Percentiles rank a stretch among this genome's conserved stretches.
Evolutionary conservation across 2,113 vertebrate genomes (phyloP).

Genomic region (Nothocercus nigrocapillus): DNA sequence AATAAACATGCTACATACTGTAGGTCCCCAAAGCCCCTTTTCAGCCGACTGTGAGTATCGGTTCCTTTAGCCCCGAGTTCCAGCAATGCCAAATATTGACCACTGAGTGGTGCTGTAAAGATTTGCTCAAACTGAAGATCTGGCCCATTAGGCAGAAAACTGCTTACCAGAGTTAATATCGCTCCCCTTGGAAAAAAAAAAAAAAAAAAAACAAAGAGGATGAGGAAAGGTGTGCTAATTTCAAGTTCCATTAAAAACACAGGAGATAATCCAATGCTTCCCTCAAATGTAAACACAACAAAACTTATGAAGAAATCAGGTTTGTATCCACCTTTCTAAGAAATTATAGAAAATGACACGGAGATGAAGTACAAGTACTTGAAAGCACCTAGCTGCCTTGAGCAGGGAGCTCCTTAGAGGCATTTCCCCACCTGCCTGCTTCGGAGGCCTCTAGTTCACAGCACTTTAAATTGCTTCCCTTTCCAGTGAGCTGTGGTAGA

Average conservation of each 20-base stretch:
- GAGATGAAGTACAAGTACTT: background rate
- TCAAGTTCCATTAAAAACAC: conserved; percentile 13
- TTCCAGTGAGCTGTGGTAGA: background rate
- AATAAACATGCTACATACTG: background rate
- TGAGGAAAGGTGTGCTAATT: background rate
- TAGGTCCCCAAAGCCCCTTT: background rate
- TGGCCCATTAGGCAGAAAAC: background rate
- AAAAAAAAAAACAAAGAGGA: background rate
- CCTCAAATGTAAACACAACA: background rate
- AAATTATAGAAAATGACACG: background rate
- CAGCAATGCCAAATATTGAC: background rate
- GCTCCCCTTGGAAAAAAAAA: background rate
- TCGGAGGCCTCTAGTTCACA: background rate
- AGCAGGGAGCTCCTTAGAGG: background rate
- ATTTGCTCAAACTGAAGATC: background rate
- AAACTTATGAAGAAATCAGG: background rate
- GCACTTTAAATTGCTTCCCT: background rate
- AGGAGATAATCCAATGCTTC: background rate
- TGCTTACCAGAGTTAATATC: background rate
- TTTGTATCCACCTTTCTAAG: background rate
- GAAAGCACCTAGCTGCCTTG: background rate
- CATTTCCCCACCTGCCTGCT: background rate
- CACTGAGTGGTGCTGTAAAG: conserved; percentile 29
- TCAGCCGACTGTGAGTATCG: background rate
- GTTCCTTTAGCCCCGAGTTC: background rate